Evolutionary conservation across 2,888 invertebrate species (phyloP).

Genomic region (Polydrusus pterygomalis): DNA sequence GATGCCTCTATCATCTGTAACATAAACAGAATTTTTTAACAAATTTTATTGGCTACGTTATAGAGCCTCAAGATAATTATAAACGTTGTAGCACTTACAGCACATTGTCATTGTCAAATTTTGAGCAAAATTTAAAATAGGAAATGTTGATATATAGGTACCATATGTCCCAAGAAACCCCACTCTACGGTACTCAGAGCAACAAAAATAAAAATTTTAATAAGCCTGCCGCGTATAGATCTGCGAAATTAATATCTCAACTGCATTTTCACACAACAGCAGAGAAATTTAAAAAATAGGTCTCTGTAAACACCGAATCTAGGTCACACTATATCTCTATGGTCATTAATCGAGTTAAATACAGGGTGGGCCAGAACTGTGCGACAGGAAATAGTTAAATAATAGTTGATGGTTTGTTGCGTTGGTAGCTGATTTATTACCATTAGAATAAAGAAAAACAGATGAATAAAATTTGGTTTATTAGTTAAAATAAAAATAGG

Average conservation of each 20-base stretch:
- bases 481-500: not conserved
- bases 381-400: conserved; percentile 60
- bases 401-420: conserved; percentile 27
- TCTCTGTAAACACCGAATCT: conserved; percentile 36
- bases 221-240: not conserved
- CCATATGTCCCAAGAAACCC: no score
- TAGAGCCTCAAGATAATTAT: no score
- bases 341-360: conserved; percentile 50
- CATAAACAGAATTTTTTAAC: no score
- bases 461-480: conserved; percentile 4
- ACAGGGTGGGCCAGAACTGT: conserved; percentile 61
- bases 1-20: no score
- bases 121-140: no score
- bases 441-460: conserved; percentile 11
- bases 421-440: conserved; percentile 15
- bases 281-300: conserved; percentile 33
- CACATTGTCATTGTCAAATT: no score
- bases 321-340: conserved; percentile 34
- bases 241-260: conserved; percentile 29
- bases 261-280: conserved; percentile 5
- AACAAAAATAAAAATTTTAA: not conserved
- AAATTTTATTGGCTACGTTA: no score
- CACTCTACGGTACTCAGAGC: no score
- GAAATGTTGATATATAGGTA: no score
- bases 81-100: no score